A percentile compares a stretch with the other conserved stretches of the same genome.
Evolutionary conservation across 2,888 invertebrate species (phyloP).

Genomic region (Tolmerus cingulatus): DNA sequence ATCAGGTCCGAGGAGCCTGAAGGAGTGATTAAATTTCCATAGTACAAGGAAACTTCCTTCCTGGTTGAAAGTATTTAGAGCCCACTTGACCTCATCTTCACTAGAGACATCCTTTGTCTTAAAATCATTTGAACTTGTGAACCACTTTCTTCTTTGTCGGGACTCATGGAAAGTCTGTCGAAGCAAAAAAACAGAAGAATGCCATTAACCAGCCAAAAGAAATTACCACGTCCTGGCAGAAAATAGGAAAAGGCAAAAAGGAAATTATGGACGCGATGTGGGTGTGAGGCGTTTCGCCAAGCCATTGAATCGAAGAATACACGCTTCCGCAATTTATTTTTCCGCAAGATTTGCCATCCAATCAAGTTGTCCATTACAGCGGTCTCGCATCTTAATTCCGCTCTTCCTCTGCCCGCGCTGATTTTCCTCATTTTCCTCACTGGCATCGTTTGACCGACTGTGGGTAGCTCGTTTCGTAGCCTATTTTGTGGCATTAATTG

Average conservation of each 20-base stretch:
- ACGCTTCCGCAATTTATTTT: slow-evolving; percentile 53
- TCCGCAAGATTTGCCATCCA: slow-evolving; percentile 53
- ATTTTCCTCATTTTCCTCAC: slow-evolving; percentile 1
- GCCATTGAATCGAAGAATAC: slow-evolving; percentile 50
- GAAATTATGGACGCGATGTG: slow-evolving; percentile 41
- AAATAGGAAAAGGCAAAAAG: slow-evolving; percentile 42
- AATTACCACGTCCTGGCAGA: slow-evolving; percentile 40
- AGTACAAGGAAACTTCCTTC: neutral
- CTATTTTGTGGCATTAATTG: slow-evolving; percentile 15
- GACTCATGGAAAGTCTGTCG: neutral
- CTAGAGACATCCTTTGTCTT: neutral
- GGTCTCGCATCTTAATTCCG: slow-evolving; percentile 50
- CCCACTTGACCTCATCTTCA: neutral
- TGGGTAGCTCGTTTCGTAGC: neutral
- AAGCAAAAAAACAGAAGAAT: slow-evolving; percentile 40
- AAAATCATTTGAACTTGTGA: slow-evolving; percentile 7
- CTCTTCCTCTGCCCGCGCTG: slow-evolving; percentile 38
- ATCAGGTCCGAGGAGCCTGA: neutral
- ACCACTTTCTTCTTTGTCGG: neutral
- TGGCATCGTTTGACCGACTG: neutral
- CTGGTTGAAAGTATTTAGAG: neutral
- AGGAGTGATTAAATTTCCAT: slow-evolving; percentile 8
- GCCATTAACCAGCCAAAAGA: slow-evolving; percentile 45
- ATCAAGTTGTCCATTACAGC: slow-evolving; percentile 53
- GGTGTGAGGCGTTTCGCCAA: neutral